Conservation (phyloP, 53 echinoderm and acorn worm genomes). For the Paelopatides confundens region DNA sequence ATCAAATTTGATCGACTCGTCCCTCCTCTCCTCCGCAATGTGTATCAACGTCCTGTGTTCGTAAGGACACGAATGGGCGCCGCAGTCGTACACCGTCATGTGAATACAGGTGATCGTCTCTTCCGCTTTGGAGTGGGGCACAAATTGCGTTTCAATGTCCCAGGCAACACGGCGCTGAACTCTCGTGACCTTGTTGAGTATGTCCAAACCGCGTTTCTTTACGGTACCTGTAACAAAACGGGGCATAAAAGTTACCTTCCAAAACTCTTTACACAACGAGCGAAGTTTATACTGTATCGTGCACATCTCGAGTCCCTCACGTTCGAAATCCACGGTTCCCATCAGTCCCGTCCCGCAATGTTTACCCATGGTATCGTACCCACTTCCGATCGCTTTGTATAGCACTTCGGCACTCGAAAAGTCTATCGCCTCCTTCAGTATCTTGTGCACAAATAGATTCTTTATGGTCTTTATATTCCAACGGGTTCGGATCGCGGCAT, state of each 20-base stretch:
- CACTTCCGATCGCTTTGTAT: neutral
- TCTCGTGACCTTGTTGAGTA: neutral
- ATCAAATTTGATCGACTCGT: neutral
- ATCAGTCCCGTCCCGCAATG: neutral
- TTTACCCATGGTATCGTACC: neutral
- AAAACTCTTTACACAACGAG: neutral
- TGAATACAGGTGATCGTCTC: conserved; percentile 6
- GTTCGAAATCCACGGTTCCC: neutral
- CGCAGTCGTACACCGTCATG: neutral
- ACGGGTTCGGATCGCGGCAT: neutral
- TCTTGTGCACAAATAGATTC: neutral
- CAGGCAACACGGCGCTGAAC: neutral
- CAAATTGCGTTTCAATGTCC: neutral
- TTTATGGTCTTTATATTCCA: neutral
- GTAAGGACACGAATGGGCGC: neutral
- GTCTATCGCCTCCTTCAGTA: neutral
- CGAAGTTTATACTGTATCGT: neutral
- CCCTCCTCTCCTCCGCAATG: neutral
- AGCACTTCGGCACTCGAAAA: neutral
- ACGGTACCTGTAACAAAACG: neutral
- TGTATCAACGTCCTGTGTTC: neutral
- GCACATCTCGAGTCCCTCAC: neutral
- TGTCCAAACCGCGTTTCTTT: neutral
- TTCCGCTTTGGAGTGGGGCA: conserved; percentile 2
- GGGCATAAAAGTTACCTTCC: neutral